These are phyloP conservation scores for Caerostris extrusa DNA, from an alignment of 1,140 invertebrate genomes.

Conservation along the genomic window DNA sequence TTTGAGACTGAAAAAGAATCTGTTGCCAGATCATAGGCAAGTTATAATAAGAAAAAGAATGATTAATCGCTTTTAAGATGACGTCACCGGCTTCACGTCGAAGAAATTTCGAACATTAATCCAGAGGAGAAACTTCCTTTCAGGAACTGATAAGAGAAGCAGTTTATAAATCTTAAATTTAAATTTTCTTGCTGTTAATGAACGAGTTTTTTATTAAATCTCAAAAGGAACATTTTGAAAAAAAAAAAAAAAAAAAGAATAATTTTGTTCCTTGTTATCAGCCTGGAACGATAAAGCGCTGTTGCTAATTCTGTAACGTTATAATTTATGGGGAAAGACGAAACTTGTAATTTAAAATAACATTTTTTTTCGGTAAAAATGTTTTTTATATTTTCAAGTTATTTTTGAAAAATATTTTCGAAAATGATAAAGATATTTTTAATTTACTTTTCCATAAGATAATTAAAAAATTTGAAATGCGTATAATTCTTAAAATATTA, in stretches of 20 bases:
- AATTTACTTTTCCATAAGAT: too few relatives aligned
- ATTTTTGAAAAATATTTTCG: too few relatives aligned
- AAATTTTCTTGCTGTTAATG: conserved; percentile 1
- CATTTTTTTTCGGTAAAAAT: too few relatives aligned
- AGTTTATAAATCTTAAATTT: background rate
- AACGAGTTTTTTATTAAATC: conserved; percentile 39
- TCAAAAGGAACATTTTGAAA: background rate
- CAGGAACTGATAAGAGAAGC: conserved; percentile 35
- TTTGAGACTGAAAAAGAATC: conserved; percentile 56
- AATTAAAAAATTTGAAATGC: too few relatives aligned
- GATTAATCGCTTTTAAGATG: conserved; percentile 55
- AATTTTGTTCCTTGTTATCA: background rate
- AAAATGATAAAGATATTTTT: too few relatives aligned
- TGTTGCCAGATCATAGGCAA: conserved; percentile 38
- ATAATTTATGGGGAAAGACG: background rate
- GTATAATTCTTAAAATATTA: too few relatives aligned
- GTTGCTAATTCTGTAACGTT: background rate
- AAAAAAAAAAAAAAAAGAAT: background rate
- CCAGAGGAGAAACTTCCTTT: conserved; percentile 7
- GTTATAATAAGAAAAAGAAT: conserved; percentile 44
- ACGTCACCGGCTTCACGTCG: conserved; percentile 23
- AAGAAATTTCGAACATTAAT: conserved; percentile 47
- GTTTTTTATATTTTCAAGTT: too few relatives aligned
- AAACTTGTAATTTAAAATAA: background rate
- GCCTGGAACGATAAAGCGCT: background rate